These are phyloP conservation scores for Propithecus deckenii DNA, from an alignment of 2,797 vertebrate species.

Conservation along the genomic window DNA sequence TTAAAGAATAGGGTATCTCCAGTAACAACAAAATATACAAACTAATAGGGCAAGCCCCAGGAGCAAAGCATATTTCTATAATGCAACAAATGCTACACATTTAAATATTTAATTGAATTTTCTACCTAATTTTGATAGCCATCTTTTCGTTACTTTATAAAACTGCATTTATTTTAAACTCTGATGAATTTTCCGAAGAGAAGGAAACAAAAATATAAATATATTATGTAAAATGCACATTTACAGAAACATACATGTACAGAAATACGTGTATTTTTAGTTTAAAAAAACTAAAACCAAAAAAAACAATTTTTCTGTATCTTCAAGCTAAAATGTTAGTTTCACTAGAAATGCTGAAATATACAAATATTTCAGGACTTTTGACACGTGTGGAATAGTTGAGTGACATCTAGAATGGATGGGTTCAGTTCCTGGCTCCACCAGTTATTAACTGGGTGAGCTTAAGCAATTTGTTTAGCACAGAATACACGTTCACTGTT, in stretches of 20 bases:
- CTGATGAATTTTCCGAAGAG: slow-evolving; percentile 26
- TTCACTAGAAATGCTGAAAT: neutral
- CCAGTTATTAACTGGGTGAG: neutral
- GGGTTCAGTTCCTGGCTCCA: neutral
- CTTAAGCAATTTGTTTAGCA: neutral
- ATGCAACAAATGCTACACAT: slow-evolving; percentile 78
- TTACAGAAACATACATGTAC: neutral
- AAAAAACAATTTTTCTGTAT: neutral
- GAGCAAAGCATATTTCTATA: slow-evolving; percentile 37
- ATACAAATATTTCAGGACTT: neutral
- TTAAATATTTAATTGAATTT: slow-evolving; percentile 79
- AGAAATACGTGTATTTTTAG: neutral
- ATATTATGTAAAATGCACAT: neutral
- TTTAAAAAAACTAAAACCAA: neutral
- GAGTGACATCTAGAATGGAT: neutral
- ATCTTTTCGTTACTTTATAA: slow-evolving; percentile 1
- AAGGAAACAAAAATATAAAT: slow-evolving; percentile 1
- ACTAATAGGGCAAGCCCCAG: neutral
- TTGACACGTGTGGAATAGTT: neutral
- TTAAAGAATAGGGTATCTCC: neutral
- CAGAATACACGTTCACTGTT: neutral
- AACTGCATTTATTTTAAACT: neutral
- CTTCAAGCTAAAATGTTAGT: neutral
- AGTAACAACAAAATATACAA: neutral
- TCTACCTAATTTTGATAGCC: slow-evolving; percentile 50